Percentiles rank a stretch among this genome's conserved stretches.
These are phyloP conservation scores for Andrena flavipes DNA, from an alignment of 2,888 invertebrate genomes.

Conservation along the genomic window DNA sequence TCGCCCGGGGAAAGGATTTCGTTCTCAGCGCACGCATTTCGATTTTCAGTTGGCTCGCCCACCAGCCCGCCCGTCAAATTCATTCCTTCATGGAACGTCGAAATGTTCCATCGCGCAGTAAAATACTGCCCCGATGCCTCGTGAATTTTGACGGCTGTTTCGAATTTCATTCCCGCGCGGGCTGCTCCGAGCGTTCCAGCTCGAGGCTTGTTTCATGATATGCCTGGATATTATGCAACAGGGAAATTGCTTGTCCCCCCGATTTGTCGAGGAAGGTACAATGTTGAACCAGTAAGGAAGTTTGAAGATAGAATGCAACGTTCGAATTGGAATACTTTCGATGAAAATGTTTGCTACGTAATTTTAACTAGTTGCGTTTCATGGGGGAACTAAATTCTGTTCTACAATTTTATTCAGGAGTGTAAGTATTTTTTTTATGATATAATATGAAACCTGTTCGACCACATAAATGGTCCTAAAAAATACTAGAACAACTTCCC, in stretches of 20 bases:
- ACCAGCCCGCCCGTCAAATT: slow-evolving; percentile 19
- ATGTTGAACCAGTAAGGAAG: neutral
- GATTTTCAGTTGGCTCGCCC: neutral
- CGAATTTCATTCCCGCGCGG: neutral
- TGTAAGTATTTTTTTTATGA: neutral
- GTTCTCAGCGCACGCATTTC: neutral
- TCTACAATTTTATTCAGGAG: neutral
- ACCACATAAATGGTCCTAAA: too few relatives aligned
- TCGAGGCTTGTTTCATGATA: neutral
- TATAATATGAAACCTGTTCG: too few relatives aligned
- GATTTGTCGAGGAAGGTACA: neutral
- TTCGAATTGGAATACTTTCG: neutral
- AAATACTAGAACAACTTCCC: too few relatives aligned
- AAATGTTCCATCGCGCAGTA: neutral
- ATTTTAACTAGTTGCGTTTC: neutral
- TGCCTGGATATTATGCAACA: neutral
- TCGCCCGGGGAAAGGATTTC: neutral
- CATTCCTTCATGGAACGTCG: neutral
- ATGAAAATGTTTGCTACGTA: neutral
- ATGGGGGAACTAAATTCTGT: neutral
- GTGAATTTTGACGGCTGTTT: neutral
- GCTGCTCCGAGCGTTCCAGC: too few relatives aligned
- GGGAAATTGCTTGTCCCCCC: neutral
- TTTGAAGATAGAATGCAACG: neutral
- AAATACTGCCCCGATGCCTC: neutral